These are phyloP conservation scores for Ptiloglossa arizonensis DNA, from an alignment of 1,140 invertebrate species.

Conservation along the genomic window DNA sequence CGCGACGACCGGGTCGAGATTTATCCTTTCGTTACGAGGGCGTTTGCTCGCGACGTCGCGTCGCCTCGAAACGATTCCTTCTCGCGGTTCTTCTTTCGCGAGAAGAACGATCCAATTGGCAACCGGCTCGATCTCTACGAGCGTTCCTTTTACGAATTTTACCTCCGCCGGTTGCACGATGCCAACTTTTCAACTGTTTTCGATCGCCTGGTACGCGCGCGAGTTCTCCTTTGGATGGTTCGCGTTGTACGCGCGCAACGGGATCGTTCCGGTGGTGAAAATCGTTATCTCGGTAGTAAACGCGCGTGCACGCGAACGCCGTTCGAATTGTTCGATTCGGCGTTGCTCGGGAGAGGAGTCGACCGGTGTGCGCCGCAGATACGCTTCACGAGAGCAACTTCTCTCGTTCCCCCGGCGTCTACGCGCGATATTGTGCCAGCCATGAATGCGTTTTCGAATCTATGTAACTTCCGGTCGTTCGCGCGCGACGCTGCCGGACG, in stretches of 20 bases:
- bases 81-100: too few species aligned
- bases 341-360: constrained; percentile 5
- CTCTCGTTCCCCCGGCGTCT: neutral
- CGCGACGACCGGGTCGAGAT: neutral
- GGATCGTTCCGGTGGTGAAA: neutral
- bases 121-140: too few species aligned
- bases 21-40: too few species aligned
- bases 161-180: too few species aligned
- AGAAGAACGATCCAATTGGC: too few species aligned
- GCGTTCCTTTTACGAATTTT: too few species aligned
- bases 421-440: constrained; percentile 26
- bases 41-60: too few species aligned
- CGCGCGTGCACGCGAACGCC: neutral
- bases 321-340: constrained; percentile 39
- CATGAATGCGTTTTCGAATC: constrained; percentile 42
- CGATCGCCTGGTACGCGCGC: too few species aligned
- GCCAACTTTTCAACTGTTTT: too few species aligned
- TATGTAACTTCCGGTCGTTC: constrained; percentile 28
- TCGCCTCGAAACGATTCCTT: too few species aligned
- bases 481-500: neutral
- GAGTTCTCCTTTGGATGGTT: neutral
- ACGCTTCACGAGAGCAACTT: constrained; percentile 43
- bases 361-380: constrained; percentile 22
- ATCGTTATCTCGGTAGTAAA: constrained; percentile 19
- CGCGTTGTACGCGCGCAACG: too few species aligned